Evolutionary conservation across 2,888 invertebrate genomes (phyloP).

Genomic region (Neria commutata): DNA sequence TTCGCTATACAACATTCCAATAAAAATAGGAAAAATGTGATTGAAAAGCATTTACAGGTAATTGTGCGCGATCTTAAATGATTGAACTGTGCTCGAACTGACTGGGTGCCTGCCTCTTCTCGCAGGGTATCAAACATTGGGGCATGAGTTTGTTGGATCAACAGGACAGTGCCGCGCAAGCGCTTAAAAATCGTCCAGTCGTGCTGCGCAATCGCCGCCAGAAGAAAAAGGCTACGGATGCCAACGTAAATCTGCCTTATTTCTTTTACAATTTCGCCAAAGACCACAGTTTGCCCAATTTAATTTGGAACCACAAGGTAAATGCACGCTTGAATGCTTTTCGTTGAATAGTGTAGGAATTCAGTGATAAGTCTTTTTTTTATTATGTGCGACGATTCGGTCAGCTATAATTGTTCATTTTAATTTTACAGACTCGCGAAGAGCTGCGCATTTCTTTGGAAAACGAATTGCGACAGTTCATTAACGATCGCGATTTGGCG

Average conservation of each 20-base stretch:
- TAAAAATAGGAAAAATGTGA: conserved; percentile 71
- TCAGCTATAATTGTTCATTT: background rate
- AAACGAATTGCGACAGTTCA: conserved; percentile 89
- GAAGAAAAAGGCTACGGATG: conserved; percentile 58
- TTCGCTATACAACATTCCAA: conserved; percentile 84
- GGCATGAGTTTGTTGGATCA: conserved; percentile 64
- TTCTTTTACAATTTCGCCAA: conserved; percentile 95
- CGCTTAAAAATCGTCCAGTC: conserved; percentile 76
- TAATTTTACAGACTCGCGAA: conserved; percentile 83
- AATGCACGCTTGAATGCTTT: conserved; percentile 26
- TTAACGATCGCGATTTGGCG: conserved; percentile 86
- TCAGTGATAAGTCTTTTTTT: background rate
- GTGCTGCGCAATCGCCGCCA: conserved; percentile 87
- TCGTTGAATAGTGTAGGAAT: background rate
- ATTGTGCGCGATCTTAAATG: background rate
- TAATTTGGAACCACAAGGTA: conserved; percentile 99
- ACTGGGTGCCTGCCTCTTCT: conserved; percentile 22
- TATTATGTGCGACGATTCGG: background rate
- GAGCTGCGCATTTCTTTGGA: conserved; percentile 91
- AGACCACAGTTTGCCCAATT: conserved; percentile 93
- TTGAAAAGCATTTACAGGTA: conserved; percentile 84
- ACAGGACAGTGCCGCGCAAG: conserved; percentile 57
- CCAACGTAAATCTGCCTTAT: conserved; percentile 67
- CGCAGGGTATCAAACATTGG: conserved; percentile 69
- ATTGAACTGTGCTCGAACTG: background rate